phyloP scores from a whole-genome alignment of 2,797 vertebrate genomes.

The Toxotes lorentzi region DNA sequence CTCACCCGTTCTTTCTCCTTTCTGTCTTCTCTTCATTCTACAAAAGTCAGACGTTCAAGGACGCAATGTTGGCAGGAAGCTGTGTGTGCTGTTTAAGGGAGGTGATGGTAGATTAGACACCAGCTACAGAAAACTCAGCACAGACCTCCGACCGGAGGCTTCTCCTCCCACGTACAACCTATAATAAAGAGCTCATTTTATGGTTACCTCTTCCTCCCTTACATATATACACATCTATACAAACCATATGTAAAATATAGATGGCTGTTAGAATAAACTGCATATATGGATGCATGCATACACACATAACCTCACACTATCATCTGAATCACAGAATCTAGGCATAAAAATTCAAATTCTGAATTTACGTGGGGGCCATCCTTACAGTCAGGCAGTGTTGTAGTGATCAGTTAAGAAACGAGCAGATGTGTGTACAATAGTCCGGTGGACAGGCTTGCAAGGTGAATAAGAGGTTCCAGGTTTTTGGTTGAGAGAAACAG shows the following conservation, averaged over 20 bases:
- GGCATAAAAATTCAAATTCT: background rate
- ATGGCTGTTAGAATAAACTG: background rate
- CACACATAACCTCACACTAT: background rate
- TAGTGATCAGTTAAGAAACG: conserved; percentile 16
- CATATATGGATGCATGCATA: background rate
- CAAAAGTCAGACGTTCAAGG: conserved; percentile 61
- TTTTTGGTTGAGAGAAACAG: background rate
- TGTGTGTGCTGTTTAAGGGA: conserved; percentile 51
- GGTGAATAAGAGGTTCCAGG: background rate
- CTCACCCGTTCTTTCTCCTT: conserved; percentile 13
- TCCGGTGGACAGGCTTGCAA: background rate
- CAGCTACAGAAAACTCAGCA: conserved; percentile 51
- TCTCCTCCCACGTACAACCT: conserved; percentile 51
- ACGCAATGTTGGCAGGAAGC: conserved; percentile 39
- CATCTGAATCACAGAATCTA: background rate
- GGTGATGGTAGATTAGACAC: conserved; percentile 66
- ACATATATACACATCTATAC: conserved; percentile 5
- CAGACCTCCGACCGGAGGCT: conserved; percentile 55
- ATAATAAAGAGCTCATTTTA: conserved; percentile 53
- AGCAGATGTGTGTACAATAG: background rate
- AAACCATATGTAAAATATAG: background rate
- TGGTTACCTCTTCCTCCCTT: conserved; percentile 30
- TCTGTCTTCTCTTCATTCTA: conserved; percentile 33
- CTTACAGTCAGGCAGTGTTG: background rate
- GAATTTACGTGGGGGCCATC: background rate